These are phyloP conservation scores for Polylopha cassiicola DNA, from an alignment of 2,888 invertebrate genomes.

Conservation along the genomic window DNA sequence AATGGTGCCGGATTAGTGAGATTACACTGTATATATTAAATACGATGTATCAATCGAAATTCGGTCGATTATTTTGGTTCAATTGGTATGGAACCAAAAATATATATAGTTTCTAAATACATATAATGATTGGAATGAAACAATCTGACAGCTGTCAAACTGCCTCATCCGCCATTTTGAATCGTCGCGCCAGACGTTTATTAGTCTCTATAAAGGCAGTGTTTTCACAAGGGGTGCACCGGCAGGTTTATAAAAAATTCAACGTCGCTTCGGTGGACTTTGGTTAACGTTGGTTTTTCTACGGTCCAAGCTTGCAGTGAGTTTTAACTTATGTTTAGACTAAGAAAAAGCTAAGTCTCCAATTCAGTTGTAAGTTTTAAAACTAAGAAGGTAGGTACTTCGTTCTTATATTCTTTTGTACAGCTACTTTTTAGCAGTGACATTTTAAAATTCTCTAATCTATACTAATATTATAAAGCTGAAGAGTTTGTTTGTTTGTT, in stretches of 20 bases:
- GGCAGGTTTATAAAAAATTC: conserved; percentile 66
- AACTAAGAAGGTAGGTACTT: conserved; percentile 26
- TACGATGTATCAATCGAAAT: too few relatives aligned
- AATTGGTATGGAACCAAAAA: too few relatives aligned
- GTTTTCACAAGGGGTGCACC: conserved; percentile 61
- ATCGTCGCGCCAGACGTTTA: conserved; percentile 45
- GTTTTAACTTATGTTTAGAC: conserved; percentile 48
- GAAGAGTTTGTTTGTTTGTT: too few relatives aligned
- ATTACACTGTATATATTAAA: too few relatives aligned
- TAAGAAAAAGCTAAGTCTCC: conserved; percentile 19
- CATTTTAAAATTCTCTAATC: too few relatives aligned
- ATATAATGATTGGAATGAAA: too few relatives aligned
- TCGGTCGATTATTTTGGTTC: too few relatives aligned
- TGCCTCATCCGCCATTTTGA: conserved; percentile 26
- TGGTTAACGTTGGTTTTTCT: conserved; percentile 52
- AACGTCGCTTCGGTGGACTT: conserved; percentile 49
- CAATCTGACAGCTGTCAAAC: conserved; percentile 25
- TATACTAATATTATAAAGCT: too few relatives aligned
- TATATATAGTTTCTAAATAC: too few relatives aligned
- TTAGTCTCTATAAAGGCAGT: conserved; percentile 60
- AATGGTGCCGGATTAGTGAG: too few relatives aligned
- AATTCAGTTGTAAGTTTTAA: conserved; percentile 45
- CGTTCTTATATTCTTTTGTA: too few relatives aligned
- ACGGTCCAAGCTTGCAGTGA: conserved; percentile 31
- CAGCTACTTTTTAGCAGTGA: too few relatives aligned